phyloP scores from a whole-genome alignment of 2,113 vertebrate genomes.

The Chlorodrepanis virens region DNA sequence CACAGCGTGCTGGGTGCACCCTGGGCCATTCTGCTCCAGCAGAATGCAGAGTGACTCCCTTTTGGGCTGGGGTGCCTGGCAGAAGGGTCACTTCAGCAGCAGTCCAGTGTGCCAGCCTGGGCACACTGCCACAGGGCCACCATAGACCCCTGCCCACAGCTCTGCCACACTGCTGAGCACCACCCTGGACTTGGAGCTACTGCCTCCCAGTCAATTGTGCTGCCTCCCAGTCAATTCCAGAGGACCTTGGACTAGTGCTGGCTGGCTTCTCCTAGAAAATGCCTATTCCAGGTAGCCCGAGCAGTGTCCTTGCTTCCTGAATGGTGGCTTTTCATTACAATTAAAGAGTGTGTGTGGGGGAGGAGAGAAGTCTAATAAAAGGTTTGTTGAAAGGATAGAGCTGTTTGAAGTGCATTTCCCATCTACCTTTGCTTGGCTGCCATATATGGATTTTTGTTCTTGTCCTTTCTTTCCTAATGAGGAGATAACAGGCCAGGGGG shows the following conservation, averaged over 20 bases:
- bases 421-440: neutral
- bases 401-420: constrained; percentile 40
- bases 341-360: neutral
- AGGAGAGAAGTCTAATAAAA: neutral
- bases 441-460: neutral
- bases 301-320: neutral
- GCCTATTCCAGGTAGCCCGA: neutral
- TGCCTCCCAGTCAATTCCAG: neutral
- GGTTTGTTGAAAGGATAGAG: constrained; percentile 25
- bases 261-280: neutral
- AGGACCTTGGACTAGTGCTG: neutral
- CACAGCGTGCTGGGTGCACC: neutral
- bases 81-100: neutral
- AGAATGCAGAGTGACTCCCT: neutral
- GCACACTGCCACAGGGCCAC: neutral
- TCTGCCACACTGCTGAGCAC: neutral
- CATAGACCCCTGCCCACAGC: neutral
- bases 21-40: neutral
- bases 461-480: neutral
- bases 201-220: neutral
- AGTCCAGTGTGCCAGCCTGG: neutral
- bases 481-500: neutral
- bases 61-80: neutral
- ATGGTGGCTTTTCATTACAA: neutral
- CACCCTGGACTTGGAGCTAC: neutral